These are phyloP conservation scores for Melanogrammus aeglefinus DNA, from an alignment of 2,797 vertebrate species.

Conservation along the genomic window DNA sequence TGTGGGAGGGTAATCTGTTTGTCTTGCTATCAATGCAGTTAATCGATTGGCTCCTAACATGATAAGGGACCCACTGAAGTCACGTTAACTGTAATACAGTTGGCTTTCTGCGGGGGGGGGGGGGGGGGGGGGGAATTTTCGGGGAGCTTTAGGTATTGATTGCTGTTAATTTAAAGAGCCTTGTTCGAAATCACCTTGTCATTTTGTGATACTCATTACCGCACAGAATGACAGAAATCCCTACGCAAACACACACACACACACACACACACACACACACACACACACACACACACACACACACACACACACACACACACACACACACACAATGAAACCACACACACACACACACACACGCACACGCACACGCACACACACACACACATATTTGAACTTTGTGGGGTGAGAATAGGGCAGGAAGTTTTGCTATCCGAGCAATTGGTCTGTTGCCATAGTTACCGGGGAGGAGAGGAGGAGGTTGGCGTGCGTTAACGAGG, in stretches of 20 bases:
- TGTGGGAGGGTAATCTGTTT: conserved; percentile 22
- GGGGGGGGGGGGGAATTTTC: no score
- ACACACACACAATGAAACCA: background rate
- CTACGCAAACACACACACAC: background rate
- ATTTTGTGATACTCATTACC: no score
- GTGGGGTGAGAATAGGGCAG: conserved; percentile 33
- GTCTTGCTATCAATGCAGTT: conserved; percentile 30
- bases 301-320: background rate
- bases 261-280: background rate
- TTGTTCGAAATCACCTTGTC: no score
- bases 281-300: background rate
- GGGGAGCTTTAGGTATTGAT: no score
- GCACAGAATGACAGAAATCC: no score
- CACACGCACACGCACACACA: background rate
- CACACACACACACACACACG: background rate
- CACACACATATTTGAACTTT: background rate
- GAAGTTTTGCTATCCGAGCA: conserved; percentile 26
- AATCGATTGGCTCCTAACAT: conserved; percentile 3
- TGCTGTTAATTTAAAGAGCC: no score
- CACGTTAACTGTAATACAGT: background rate
- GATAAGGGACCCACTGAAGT: background rate
- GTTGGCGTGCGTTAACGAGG: conserved; percentile 36
- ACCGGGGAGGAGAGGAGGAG: conserved; percentile 34
- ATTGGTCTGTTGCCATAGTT: conserved; percentile 56
- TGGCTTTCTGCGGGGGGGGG: no score